Percentiles rank a stretch among this genome's conserved stretches.
These are phyloP conservation scores for Halocynthia aurantium DNA, from an alignment of 23 tunicate genomes.

Conservation along the genomic window DNA sequence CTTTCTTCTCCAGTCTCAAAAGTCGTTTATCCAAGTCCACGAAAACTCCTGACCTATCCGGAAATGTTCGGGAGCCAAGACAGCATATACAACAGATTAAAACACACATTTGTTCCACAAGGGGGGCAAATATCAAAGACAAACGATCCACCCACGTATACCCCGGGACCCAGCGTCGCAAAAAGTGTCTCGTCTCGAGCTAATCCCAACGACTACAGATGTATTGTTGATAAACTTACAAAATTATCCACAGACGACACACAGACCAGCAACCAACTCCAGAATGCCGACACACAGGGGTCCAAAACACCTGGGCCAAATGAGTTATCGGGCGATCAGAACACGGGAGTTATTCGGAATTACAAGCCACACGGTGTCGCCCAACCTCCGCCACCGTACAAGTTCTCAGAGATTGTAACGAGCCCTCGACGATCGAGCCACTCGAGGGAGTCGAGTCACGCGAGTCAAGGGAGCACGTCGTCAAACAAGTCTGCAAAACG, in stretches of 20 bases:
- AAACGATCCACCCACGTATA: neutral
- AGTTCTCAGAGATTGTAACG: constrained; percentile 1
- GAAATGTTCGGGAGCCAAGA: neutral
- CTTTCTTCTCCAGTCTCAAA: neutral
- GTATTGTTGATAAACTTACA: constrained; percentile 18
- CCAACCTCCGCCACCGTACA: neutral
- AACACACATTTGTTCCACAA: neutral
- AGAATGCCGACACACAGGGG: neutral
- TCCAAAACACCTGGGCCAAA: constrained; percentile 1
- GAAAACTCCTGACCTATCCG: neutral
- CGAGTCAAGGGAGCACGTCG: constrained; percentile 3
- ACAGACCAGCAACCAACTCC: neutral
- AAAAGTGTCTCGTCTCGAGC: neutral
- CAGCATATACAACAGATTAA: neutral
- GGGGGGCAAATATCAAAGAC: too few species aligned
- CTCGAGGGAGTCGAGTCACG: constrained; percentile 2
- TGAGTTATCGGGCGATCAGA: neutral
- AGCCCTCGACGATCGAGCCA: constrained; percentile 18
- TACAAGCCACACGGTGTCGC: constrained; percentile 10
- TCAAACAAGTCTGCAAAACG: too few species aligned
- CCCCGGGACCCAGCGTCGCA: constrained; percentile 18
- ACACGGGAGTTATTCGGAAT: neutral
- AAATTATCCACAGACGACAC: constrained; percentile 1
- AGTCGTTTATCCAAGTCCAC: constrained; percentile 15
- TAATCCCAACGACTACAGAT: constrained; percentile 4